Percentiles rank a stretch among this genome's conserved stretches.
Evolutionary conservation across 2,797 vertebrate species (phyloP).

Genomic region (Siniperca obscura): DNA sequence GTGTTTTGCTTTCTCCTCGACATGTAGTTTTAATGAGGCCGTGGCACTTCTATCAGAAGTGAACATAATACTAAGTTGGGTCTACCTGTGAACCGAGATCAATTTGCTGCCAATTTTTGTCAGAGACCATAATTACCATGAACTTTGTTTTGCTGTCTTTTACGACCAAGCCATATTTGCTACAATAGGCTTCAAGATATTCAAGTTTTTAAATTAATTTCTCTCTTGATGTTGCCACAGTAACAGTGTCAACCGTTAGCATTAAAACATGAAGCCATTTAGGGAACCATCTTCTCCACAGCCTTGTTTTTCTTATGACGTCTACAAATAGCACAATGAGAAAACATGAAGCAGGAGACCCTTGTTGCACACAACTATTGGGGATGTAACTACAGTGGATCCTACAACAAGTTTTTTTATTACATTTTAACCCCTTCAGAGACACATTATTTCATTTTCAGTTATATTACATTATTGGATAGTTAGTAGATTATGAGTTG

Average conservation of each 20-base stretch:
- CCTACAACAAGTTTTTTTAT: not conserved
- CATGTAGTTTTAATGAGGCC: not conserved
- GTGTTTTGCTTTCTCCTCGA: not conserved
- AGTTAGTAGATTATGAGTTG: not conserved
- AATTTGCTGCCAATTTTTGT: not conserved
- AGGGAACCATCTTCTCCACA: not conserved
- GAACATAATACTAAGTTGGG: not conserved
- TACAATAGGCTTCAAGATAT: not conserved
- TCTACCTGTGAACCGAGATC: not conserved
- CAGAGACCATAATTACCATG: not conserved
- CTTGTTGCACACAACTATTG: not conserved
- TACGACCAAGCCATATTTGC: not conserved
- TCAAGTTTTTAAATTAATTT: not conserved
- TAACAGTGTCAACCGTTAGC: not conserved
- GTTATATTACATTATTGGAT: slow-evolving; percentile 5
- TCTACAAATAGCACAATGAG: not conserved
- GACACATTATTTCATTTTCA: slow-evolving; percentile 2
- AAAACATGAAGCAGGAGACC: no score
- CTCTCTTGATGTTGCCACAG: not conserved
- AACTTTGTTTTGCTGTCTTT: not conserved
- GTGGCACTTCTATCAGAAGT: not conserved
- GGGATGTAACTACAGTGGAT: not conserved
- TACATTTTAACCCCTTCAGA: not conserved
- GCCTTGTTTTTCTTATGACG: not conserved
- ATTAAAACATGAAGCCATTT: not conserved